Evolutionary conservation across 2,888 invertebrate genomes (phyloP), one percentile per base, ranked within the genome.

Genomic region (Oligia latruncula): DNA sequence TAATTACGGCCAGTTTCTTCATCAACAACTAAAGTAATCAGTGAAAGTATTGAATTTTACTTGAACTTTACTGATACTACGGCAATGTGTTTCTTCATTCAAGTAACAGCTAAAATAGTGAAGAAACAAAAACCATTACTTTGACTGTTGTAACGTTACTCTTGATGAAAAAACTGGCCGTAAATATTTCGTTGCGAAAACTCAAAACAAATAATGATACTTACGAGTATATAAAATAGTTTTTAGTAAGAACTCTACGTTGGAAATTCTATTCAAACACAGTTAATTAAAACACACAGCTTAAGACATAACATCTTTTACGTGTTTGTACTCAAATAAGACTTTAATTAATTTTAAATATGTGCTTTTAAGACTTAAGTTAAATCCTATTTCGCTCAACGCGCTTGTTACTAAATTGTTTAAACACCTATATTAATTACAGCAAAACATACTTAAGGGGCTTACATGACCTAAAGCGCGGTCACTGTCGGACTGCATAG

Each of bases 311-410:
- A 62, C 46, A 80, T 66, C 55, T 70, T 64, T 20, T 43, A 72
- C 46, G 55, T 78, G 46, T 55, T 71, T 65, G 43, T 55, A n/a
- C 62, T 78, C 40, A 80, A 75, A 68, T 68, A n/a, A 68, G n/a
- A 71, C 52, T 70, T 72, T 80, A 65, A 78, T 75, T 65, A 64
- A 70, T 80, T 70, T 65, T n/a, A 58, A 80, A 49, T 81, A 77
- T 68, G 71, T 81, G 65, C 77, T 77, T 70, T 68, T 62, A 40
- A 40, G 40, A 40, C 40, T 40, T 40, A 40, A 62, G 23, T 62
- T 60, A 9, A 80, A 74, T 80, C 52, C 6, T 55, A 46, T 74
- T 62, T 55, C 29, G 3, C 23, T 68, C 35, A 68, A 64, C 46
- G 8, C 9, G 74, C 60, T 80, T 67, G 20, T 80, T 20, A 20